Evolutionary conservation across 37 sponge, comb jelly and placozoan genomes (phyloP), one percentile per base, ranked within the genome.

Genomic region (Cladorhizidae sp.): DNA sequence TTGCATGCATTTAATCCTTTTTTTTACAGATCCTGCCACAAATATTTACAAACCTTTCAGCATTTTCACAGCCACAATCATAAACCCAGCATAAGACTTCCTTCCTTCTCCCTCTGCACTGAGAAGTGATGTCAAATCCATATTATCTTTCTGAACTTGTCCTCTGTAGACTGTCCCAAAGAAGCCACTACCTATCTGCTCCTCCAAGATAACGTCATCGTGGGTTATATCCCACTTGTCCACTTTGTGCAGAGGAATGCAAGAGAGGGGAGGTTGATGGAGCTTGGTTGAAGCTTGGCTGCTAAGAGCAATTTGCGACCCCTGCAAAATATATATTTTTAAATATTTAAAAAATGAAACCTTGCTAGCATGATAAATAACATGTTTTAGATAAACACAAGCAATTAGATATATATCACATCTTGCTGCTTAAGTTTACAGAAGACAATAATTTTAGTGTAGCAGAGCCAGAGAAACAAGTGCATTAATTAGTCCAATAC

Each of bases 131-230:
- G 2, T 65, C 17, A 45, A 5, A 65, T 5, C 5, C 18, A 15
- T 2, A 33, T 3, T 65, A 9, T 14, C 33, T 32, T 87, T 82
- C 49, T 59, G 54, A 14, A 88, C 82, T 3, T 45, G 22, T 0
- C 84, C 92, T 64, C 79, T 87, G 88, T 71, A 76, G 38, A 91
- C 92, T 36, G 79, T 73, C 0, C 92, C 92, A 74, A 91, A 91
- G 64, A 65, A 76, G 3, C 92, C 92, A 29, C 83, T 84, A 18
- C 92, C 92, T 1, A 91, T 82, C 64, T 84, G 32, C 65, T 86
- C 57, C 22, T 87, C 79, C 64, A 91, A n/a, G 40, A 74, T 31
- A 17, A 91, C 36, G 23, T 73, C 39, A 21, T 37, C 28, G 2
- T 79, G 68, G 51, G 83, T 74, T 29, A 91, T 23, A 40, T 91